Evolutionary conservation across 2,888 invertebrate genomes (phyloP), one percentile per base, ranked within the genome.

Genomic region (Pristionchus arcanus): DNA sequence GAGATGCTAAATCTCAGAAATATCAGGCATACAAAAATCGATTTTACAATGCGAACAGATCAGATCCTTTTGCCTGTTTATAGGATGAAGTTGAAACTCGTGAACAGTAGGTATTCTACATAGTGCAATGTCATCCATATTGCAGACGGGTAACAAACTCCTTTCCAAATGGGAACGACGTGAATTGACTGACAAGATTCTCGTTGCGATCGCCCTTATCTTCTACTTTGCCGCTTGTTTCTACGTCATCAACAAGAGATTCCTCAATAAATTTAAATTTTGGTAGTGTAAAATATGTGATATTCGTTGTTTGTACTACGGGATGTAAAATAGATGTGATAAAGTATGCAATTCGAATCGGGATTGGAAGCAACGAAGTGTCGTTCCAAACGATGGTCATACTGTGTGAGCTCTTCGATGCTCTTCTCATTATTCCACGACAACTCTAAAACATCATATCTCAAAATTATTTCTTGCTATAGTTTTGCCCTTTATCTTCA

Each of bases 151-250:
- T 0, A 97, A 97, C 92, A 98, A 98, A 95, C 96, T 99, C 16
- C 96, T 99, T 81, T 97, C 97, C 90, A 99, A 98, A 96, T 98
- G 98, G 95, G 98, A 98, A 5, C 96, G 98, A 89, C 96, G 98
- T 66, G 98, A 99, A 96, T 97, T 98, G 92, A 99, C 98, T 0
- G 98, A 99, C 95, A 98, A 98, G 96, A 97, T 98, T 90, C 96
- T 99, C 16, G 96, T 98, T 95, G 97, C 97, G 93, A 97, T 98
- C 94, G 97, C 98, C 90, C 97, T 98, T 95, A 96, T 97, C 9
- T 97, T 98, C 96, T 98, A 98, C 95, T 96, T 98, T 92, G 97
- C 97, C 25, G 98, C 98, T 93, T 98, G 98, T 83, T 96, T 98
- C 94, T 98, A 98, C 95, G 97, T 98, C 94, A 96, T 98, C 86